Base-by-base conservation (phyloP, 2,797 vertebrate genomes). In the Macropodus opercularis region DNA sequence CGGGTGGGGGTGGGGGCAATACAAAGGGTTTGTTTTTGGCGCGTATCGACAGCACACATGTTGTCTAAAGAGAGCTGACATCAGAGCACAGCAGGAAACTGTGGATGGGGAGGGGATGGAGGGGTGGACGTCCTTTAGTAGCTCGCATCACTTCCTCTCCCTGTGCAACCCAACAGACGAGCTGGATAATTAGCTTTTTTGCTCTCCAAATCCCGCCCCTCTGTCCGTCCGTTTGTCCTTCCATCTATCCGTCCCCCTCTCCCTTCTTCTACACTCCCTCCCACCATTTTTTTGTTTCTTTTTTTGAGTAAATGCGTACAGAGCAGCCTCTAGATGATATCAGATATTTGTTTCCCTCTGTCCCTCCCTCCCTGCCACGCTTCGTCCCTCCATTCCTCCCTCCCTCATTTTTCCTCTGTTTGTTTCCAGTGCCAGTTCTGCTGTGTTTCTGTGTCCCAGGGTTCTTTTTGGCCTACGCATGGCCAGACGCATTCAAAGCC, bases 51-150 rank as follows among this genome's bases (percentile, higher is more conserved):
- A 88, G 89, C 96, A 98, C 95, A 97, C 96, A 98, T 98, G 96
- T 97, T 97, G 96, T 97, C 95, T 96, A 96, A 98, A 97, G 96
- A 98, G 92, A 96, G 96, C 94, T 95, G 95, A 95, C 96, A 97
- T 98, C 96, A 96, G 95, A 96, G 93, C 96, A 92, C 96, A 96
- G 97, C 94, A 92, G 96, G 96, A 96, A 94, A 91, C 94, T 93
- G 83, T 77, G 83, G 80, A 81, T 48, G 77, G 85, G 84, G 83
- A 81, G 80, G 84, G 87, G 79, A 80, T 67, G 92, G 80, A 81
- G 85, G 93, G 95, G 92, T 90, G 93, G 95, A 93, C 94, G 94
- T 93, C 94, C 95, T 96, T 93, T 95, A 96, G 97, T 95, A 94
- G 93, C 93, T 91, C 85, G 93, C 93, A 85, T 94, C 94, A 95